Conservation (phyloP, 2,888 invertebrate genomes). For the Drosophila infuscata region DNA sequence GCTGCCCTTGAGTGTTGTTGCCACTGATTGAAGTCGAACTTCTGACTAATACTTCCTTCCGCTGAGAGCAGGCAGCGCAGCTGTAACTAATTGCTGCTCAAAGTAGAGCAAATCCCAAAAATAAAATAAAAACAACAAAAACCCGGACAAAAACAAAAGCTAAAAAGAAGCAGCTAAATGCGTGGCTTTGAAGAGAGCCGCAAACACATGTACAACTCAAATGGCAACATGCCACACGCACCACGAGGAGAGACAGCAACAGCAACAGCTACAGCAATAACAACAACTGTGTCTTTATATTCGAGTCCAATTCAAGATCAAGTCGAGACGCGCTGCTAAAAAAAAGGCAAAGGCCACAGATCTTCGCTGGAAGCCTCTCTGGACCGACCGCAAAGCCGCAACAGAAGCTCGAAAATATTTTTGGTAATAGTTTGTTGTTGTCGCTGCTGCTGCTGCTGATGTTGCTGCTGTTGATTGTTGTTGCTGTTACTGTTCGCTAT, state of each 20-base stretch:
- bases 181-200: slow-evolving; percentile 69
- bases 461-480: slow-evolving; percentile 24
- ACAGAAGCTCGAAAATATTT: slow-evolving; percentile 74
- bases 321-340: slow-evolving; percentile 53
- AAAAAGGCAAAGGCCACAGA: slow-evolving; percentile 68
- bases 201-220: slow-evolving; percentile 79
- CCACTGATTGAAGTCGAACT: slow-evolving; percentile 11
- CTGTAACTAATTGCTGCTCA: slow-evolving; percentile 70
- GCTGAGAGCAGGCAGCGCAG: slow-evolving; percentile 39
- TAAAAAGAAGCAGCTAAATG: slow-evolving; percentile 36
- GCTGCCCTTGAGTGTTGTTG: slow-evolving; percentile 46
- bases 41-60: slow-evolving; percentile 78
- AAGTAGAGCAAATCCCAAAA: slow-evolving; percentile 48
- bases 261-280: slow-evolving; percentile 31
- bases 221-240: slow-evolving; percentile 79
- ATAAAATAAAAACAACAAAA: slow-evolving; percentile 5
- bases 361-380: slow-evolving; percentile 35
- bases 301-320: slow-evolving; percentile 54
- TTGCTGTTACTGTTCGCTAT: slow-evolving; percentile 40
- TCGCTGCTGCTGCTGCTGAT: slow-evolving; percentile 22
- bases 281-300: slow-evolving; percentile 46
- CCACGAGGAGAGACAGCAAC: slow-evolving; percentile 45
- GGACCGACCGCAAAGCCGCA: slow-evolving; percentile 70
- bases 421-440: slow-evolving; percentile 75
- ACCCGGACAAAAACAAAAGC: slow-evolving; percentile 6